Evolutionary conservation across 2,113 vertebrate species (phyloP).

Genomic region (mouse (Mus musculus)): GRCm39 chr10:105278501-105279000

Average conservation of each 20-base stretch:
- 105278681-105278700: background rate
- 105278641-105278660: slow-evolving; percentile 1
- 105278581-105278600: background rate
- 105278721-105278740: background rate
- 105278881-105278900: background rate
- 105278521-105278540: background rate
- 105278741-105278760: background rate
- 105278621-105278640: background rate
- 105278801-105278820: slow-evolving; percentile 3
- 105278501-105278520: background rate
- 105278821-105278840: slow-evolving; percentile 24
- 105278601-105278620: background rate
- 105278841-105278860: background rate
- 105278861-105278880: background rate
- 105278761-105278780: background rate
- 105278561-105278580: slow-evolving; percentile 20
- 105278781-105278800: background rate
- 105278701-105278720: background rate
- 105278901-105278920: slow-evolving; percentile 12
- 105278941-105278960: slow-evolving; percentile 30
- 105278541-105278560: background rate
- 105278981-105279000: slow-evolving; percentile 62
- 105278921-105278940: background rate
- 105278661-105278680: slow-evolving; percentile 28
- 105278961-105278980: slow-evolving; percentile 77